These are phyloP conservation scores for Cepphus grylle DNA, from an alignment of 2,113 vertebrate species.

Conservation along the genomic window DNA sequence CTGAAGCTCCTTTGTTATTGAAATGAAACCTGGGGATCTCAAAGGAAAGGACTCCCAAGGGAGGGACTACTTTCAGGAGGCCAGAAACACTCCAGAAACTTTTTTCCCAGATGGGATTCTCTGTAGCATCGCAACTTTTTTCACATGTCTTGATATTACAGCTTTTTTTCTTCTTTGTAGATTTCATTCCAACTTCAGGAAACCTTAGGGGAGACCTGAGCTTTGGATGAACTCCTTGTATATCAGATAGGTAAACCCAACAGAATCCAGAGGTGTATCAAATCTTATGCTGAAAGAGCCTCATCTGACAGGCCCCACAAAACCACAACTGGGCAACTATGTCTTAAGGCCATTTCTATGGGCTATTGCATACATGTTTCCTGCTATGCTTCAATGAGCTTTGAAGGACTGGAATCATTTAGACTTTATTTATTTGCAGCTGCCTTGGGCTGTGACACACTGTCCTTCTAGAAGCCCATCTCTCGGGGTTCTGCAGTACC, in stretches of 20 bases:
- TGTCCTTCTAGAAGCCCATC: neutral
- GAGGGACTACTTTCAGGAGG: neutral
- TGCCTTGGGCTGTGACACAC: neutral
- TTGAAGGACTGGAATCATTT: neutral
- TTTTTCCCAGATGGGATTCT: neutral
- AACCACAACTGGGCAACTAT: neutral
- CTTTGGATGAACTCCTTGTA: neutral
- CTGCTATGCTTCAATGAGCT: neutral
- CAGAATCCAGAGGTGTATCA: neutral
- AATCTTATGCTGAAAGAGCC: neutral
- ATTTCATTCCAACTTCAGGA: neutral
- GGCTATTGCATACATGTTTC: neutral
- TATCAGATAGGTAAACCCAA: neutral
- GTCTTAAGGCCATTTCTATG: neutral
- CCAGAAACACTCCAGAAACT: neutral
- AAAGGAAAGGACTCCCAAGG: neutral
- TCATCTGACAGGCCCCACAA: neutral
- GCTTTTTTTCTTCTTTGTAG: neutral
- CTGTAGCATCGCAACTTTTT: neutral
- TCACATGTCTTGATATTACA: neutral
- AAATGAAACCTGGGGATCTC: neutral
- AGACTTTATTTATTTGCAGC: neutral
- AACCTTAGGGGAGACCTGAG: neutral
- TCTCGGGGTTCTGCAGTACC: neutral
- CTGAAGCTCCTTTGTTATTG: neutral